These are phyloP conservation scores for Stenopsyche tienmushanensis DNA, from an alignment of 1,140 invertebrate genomes.

Conservation along the genomic window DNA sequence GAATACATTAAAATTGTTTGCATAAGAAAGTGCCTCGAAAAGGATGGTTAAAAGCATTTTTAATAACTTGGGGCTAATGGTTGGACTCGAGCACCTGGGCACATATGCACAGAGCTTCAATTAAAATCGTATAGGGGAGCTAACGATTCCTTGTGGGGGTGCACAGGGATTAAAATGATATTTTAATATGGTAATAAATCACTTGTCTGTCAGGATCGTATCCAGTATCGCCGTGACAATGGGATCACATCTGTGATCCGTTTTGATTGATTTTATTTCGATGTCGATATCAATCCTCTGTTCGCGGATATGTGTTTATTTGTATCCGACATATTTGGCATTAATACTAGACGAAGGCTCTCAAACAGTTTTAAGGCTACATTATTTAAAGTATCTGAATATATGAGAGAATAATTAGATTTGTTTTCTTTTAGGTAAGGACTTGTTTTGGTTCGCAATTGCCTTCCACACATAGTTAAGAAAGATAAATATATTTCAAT, in stretches of 20 bases:
- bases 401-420: no score
- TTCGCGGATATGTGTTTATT: neutral
- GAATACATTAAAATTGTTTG: neutral
- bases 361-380: no score
- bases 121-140: neutral
- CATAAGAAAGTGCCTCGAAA: neutral
- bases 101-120: neutral
- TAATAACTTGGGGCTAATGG: no score
- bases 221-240: neutral
- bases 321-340: neutral
- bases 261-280: conserved; percentile 23
- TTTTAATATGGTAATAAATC: conserved; percentile 26
- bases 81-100: neutral
- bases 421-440: no score
- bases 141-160: neutral
- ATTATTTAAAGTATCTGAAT: no score
- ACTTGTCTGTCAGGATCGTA: neutral
- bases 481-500: no score
- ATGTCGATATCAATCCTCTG: neutral
- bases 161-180: conserved; percentile 9
- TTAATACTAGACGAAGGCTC: no score
- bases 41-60: no score
- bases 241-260: conserved; percentile 12
- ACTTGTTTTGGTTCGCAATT: no score
- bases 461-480: no score